phyloP scores from a whole-genome alignment of 2,888 invertebrate genomes.

The Lapara coniferarum region DNA sequence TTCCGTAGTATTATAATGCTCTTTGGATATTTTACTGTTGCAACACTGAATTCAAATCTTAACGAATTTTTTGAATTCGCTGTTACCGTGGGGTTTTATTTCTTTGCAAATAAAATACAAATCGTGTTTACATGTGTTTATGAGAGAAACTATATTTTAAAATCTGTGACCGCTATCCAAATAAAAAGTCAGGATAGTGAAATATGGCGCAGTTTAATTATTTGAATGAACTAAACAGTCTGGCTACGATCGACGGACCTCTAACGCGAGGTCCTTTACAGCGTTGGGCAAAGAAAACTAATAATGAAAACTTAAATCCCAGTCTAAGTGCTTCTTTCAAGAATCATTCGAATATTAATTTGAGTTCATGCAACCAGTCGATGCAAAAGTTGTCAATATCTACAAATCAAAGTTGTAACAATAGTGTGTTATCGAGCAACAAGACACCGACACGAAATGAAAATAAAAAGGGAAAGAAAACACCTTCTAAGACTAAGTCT shows the following conservation, averaged over 20 bases:
- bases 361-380: conserved; percentile 86
- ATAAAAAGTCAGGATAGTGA: not conserved
- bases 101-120: conserved; percentile 19
- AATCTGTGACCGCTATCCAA: conserved; percentile 1
- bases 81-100: conserved; percentile 21
- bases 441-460: conserved; percentile 83
- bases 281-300: conserved; percentile 90
- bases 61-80: conserved; percentile 26
- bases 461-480: conserved; percentile 86
- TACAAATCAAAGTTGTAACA: conserved; percentile 83
- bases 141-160: not conserved
- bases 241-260: conserved; percentile 90
- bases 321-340: conserved; percentile 69
- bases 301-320: conserved; percentile 84
- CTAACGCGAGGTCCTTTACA: conserved; percentile 90
- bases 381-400: conserved; percentile 85
- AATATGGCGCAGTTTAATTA: conserved; percentile 91
- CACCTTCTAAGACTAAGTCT: conserved; percentile 86
- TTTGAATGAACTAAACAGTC: conserved; percentile 90
- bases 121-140: conserved; percentile 11
- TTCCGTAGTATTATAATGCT: too few species aligned
- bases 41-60: conserved; percentile 17
- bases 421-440: conserved; percentile 76
- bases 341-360: conserved; percentile 79
- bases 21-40: not conserved